Conservation (phyloP, 2,113 vertebrate genomes). For the Tychaedon coryphoeus region DNA sequence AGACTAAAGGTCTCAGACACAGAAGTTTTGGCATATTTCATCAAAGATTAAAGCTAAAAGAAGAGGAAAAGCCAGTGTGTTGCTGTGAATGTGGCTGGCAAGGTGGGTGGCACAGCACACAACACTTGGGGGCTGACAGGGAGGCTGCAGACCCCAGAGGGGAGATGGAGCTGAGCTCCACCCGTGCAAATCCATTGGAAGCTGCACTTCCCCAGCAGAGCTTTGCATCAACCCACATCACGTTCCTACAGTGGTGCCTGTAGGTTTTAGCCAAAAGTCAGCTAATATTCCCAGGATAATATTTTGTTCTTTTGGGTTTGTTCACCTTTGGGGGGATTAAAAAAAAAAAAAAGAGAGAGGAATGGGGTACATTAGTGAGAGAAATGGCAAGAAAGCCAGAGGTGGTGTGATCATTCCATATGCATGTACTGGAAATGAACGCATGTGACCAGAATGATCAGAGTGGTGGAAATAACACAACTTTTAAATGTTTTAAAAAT, state of each 20-base stretch:
- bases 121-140: accelerated
- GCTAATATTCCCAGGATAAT: background rate
- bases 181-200: accelerated
- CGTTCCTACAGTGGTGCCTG: background rate
- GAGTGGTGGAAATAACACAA: background rate
- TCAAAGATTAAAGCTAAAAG: background rate
- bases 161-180: background rate
- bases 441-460: background rate
- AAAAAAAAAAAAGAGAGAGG: background rate
- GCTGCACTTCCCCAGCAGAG: background rate
- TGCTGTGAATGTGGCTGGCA: background rate
- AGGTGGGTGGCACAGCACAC: background rate
- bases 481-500: background rate
- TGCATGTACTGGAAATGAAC: background rate
- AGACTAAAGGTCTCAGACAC: slow-evolving; percentile 1
- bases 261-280: background rate
- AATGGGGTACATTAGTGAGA: background rate
- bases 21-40: background rate
- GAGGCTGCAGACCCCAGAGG: background rate
- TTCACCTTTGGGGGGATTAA: too few relatives aligned
- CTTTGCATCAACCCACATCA: accelerated
- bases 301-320: background rate
- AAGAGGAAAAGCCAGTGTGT: background rate
- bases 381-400: background rate
- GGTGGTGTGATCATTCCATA: background rate